Percentiles rank a stretch among this genome's conserved stretches.
phyloP scores from a whole-genome alignment of 1,140 invertebrate genomes.

The Pygmarrhopalites habei region DNA sequence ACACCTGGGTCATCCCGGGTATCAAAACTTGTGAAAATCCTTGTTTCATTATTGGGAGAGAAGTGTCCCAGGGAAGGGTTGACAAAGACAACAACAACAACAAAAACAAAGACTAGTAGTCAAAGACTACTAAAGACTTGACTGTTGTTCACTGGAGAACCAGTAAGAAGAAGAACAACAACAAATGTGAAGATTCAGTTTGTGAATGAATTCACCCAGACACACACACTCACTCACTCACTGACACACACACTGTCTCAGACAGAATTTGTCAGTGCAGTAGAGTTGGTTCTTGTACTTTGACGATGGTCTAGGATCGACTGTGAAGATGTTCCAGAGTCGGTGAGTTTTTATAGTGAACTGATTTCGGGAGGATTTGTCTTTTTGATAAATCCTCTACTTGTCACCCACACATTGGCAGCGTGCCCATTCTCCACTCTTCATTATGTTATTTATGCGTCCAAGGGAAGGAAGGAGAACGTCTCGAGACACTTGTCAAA shows the following conservation, averaged over 20 bases:
- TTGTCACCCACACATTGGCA: slow-evolving; percentile 22
- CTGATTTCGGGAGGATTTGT: not conserved
- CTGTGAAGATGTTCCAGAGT: not conserved
- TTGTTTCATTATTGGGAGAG: slow-evolving; percentile 21
- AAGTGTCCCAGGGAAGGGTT: too few species aligned
- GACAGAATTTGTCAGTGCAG: too few species aligned
- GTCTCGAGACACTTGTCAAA: too few species aligned
- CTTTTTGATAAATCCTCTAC: slow-evolving; percentile 13
- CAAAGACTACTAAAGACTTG: not conserved
- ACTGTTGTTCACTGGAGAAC: not conserved
- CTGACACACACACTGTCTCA: not conserved
- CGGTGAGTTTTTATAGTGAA: not conserved
- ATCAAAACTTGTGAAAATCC: slow-evolving; percentile 29
- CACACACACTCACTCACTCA: not conserved
- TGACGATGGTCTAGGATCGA: not conserved
- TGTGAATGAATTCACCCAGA: not conserved
- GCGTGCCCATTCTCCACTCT: slow-evolving; percentile 3
- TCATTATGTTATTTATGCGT: too few species aligned
- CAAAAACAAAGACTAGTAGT: not conserved
- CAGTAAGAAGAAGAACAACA: not conserved
- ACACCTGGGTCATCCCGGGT: not conserved
- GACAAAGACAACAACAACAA: too few species aligned
- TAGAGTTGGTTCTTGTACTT: too few species aligned
- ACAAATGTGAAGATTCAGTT: not conserved
- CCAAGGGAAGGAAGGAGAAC: too few species aligned